phyloP scores from a whole-genome alignment of 2,113 vertebrate genomes.

The Chionis minor region DNA sequence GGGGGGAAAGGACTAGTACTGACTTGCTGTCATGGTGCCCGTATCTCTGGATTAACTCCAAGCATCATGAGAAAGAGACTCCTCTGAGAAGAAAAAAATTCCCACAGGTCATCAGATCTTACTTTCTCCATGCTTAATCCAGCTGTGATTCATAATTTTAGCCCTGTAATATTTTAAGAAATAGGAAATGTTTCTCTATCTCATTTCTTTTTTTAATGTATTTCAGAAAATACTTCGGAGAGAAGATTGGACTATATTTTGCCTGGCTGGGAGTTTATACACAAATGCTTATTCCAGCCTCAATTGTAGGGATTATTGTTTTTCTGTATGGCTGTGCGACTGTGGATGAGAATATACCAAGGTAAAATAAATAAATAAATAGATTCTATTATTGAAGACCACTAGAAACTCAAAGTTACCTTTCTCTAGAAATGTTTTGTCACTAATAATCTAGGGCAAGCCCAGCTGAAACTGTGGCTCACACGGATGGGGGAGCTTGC shows the following conservation, averaged over 20 bases:
- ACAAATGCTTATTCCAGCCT: constrained; percentile 96
- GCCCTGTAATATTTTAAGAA: constrained; percentile 55
- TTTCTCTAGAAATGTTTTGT: not conserved
- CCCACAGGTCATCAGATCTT: constrained; percentile 52
- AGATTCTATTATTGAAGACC: not conserved
- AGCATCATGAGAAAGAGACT: constrained; percentile 38
- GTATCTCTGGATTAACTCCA: not conserved
- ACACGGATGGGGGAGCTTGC: not conserved
- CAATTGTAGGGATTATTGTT: constrained; percentile 91
- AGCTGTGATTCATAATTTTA: constrained; percentile 62
- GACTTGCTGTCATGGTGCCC: not conserved
- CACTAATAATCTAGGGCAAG: fast-evolving
- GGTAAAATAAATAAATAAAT: constrained; percentile 72
- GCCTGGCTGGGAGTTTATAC: constrained; percentile 99
- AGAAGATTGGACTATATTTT: constrained; percentile 96
- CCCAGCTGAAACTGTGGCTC: not conserved
- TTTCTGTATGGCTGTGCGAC: constrained; percentile 96
- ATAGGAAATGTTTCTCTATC: constrained; percentile 33
- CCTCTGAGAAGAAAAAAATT: constrained; percentile 50
- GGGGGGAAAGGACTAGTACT: not conserved
- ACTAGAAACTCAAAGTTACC: not conserved
- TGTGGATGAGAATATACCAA: constrained; percentile 92
- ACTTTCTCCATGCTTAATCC: constrained; percentile 48
- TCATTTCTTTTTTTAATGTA: not conserved
- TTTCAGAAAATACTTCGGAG: constrained; percentile 96